Evolutionary conservation across 2,797 vertebrate species (phyloP).

Genomic region (Sebastes iracundus): DNA sequence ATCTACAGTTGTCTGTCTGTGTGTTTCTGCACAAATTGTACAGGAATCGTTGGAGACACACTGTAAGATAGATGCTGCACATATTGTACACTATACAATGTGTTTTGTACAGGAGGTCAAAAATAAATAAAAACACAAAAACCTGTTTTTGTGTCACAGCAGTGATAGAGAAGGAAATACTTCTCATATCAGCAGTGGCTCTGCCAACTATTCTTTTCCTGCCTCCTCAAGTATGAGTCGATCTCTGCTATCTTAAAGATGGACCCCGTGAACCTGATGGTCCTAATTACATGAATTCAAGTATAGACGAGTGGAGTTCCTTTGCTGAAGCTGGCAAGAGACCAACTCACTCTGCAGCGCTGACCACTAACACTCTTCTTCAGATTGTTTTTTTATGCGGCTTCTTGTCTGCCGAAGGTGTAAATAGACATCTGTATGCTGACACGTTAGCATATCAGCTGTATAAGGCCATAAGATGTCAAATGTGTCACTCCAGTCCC

Average conservation of each 20-base stretch:
- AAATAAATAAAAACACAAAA: background rate
- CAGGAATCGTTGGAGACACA: background rate
- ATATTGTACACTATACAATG: background rate
- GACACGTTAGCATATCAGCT: background rate
- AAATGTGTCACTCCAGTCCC: background rate
- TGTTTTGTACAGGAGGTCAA: background rate
- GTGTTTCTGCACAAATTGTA: background rate
- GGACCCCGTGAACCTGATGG: slow-evolving; percentile 1
- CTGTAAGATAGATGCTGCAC: background rate
- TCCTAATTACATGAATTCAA: slow-evolving; percentile 6
- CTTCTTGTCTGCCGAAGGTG: background rate
- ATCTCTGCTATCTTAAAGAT: background rate
- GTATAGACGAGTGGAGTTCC: background rate
- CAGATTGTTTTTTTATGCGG: background rate
- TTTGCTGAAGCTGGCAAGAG: background rate
- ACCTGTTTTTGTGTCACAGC: background rate
- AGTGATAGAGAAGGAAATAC: background rate
- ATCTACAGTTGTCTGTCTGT: background rate
- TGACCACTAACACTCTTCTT: background rate
- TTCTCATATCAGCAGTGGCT: background rate
- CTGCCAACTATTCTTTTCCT: background rate
- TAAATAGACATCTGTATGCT: background rate
- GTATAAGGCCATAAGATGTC: background rate
- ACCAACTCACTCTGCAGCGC: background rate
- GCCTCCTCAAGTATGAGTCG: background rate